These are phyloP conservation scores for Chlorocebus sabaeus DNA, from an alignment of 2,113 vertebrate species.

Conservation along the genomic window DNA sequence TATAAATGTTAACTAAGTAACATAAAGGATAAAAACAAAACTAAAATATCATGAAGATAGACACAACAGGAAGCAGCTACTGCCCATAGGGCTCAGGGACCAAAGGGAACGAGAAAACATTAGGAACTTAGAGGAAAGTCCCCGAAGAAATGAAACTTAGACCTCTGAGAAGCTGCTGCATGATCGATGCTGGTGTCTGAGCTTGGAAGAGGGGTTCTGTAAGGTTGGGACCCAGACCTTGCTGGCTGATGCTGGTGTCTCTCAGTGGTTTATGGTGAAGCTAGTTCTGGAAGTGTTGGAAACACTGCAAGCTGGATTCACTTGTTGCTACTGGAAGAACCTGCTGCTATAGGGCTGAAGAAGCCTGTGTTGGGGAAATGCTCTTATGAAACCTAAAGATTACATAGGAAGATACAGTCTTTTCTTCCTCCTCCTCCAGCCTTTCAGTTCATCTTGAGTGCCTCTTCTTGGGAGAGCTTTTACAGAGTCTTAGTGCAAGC, in stretches of 20 bases:
- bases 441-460: not conserved
- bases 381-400: not conserved
- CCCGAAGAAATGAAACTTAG: not conserved
- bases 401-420: not conserved
- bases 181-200: not conserved
- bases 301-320: not conserved
- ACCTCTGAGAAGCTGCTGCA: not conserved
- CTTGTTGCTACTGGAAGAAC: not conserved
- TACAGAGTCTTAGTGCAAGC: not conserved
- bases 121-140: not conserved
- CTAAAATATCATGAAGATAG: not conserved
- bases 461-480: constrained; percentile 3
- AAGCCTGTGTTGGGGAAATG: not conserved
- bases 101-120: not conserved
- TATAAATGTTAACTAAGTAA: constrained; percentile 1
- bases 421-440: not conserved
- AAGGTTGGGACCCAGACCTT: not conserved
- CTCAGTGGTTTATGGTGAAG: not conserved
- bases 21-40: constrained; percentile 17
- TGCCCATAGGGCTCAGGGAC: not conserved
- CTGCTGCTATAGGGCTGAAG: not conserved
- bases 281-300: not conserved
- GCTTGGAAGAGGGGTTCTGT: not conserved
- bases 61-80: not conserved
- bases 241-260: not conserved